A percentile compares a stretch with the other conserved stretches of the same genome.
phyloP scores from a whole-genome alignment of 1,140 invertebrate species.

The Hycleus cichorii region DNA sequence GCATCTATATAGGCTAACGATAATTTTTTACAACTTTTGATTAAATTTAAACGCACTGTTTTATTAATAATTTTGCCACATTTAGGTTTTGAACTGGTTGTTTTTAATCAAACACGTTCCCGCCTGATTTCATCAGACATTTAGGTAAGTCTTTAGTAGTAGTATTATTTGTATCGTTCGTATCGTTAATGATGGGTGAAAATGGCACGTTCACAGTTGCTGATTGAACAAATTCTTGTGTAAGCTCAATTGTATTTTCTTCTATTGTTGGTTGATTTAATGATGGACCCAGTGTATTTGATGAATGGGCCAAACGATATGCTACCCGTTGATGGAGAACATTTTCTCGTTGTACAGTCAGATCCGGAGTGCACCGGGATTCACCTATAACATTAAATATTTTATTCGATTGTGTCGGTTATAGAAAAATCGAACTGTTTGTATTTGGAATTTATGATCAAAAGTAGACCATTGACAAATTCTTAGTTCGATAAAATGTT shows the following conservation, averaged over 20 bases:
- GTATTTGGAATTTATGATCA: background rate
- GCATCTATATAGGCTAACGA: too few relatives aligned
- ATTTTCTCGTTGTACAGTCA: constrained; percentile 41
- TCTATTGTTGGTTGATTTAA: background rate
- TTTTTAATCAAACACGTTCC: constrained; percentile 19
- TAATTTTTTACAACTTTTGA: too few relatives aligned
- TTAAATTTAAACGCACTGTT: too few relatives aligned
- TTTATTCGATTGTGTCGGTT: background rate
- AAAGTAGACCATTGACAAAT: background rate
- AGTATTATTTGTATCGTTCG: constrained; percentile 4
- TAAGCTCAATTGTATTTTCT: constrained; percentile 3
- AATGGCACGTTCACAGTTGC: constrained; percentile 19
- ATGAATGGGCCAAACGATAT: constrained; percentile 21
- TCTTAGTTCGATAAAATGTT: background rate
- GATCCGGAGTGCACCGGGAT: constrained; percentile 42
- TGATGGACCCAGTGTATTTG: background rate
- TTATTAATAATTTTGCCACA: too few relatives aligned
- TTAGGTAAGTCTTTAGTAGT: constrained; percentile 18
- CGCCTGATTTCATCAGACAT: constrained; percentile 18
- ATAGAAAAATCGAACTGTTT: background rate
- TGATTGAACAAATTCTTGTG: constrained; percentile 15
- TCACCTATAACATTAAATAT: constrained; percentile 27
- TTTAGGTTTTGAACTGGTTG: background rate
- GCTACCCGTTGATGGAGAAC: constrained; percentile 33
- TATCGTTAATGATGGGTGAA: constrained; percentile 16